phyloP scores from a whole-genome alignment of 2,888 invertebrate genomes.

The Folsomia manolachei region DNA sequence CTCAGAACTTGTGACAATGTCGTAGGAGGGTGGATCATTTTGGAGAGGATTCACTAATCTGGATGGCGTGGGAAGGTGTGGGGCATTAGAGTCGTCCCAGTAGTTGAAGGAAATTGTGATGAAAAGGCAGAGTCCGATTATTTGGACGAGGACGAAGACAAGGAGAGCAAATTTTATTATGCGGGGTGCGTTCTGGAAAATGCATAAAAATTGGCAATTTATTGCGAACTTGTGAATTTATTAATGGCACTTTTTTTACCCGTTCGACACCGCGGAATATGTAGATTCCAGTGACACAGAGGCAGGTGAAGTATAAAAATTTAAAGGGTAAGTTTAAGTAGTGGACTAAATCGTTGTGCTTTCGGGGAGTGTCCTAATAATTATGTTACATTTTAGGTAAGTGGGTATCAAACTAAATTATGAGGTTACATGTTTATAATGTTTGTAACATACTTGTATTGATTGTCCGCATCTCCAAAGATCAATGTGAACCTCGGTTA shows the following conservation, averaged over 20 bases:
- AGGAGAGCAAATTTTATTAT: slow-evolving; percentile 30
- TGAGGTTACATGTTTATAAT: background rate
- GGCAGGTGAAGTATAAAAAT: slow-evolving; percentile 28
- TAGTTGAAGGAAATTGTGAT: slow-evolving; percentile 20
- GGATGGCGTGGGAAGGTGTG: background rate
- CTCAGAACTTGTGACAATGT: background rate
- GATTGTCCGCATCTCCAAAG: slow-evolving; percentile 35
- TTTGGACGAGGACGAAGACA: slow-evolving; percentile 33
- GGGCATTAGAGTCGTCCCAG: slow-evolving; percentile 13
- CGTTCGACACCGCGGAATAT: slow-evolving; percentile 39
- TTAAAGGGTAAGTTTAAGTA: slow-evolving; percentile 33
- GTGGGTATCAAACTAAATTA: background rate
- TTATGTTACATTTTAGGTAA: no score
- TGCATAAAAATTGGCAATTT: no score
- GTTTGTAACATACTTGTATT: slow-evolving; percentile 26
- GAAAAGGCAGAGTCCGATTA: slow-evolving; percentile 28
- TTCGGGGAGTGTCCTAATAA: slow-evolving; percentile 27
- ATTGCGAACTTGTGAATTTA: no score
- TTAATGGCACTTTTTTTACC: slow-evolving; percentile 26
- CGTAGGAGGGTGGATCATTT: background rate
- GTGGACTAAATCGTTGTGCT: slow-evolving; percentile 25
- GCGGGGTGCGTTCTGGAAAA: slow-evolving; percentile 28
- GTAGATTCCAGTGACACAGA: slow-evolving; percentile 33
- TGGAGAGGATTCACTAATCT: background rate
- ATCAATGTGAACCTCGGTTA: slow-evolving; percentile 33